Evolutionary conservation across 2,888 invertebrate genomes (phyloP), one percentile per base, ranked within the genome.

Genomic region (Nudaria mundana): DNA sequence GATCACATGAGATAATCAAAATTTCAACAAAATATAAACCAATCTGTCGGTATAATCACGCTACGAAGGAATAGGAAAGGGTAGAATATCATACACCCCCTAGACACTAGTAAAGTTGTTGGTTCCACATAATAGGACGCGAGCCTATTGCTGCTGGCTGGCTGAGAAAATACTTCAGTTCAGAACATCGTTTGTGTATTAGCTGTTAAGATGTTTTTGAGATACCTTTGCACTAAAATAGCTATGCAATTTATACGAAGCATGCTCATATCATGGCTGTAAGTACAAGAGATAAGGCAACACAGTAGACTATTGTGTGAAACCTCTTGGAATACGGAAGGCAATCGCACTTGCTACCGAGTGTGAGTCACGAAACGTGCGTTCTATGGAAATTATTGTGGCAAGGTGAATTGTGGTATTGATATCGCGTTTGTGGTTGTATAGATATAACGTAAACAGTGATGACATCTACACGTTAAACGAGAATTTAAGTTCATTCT

Each of bases 311-410:
- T 11, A 24, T 16, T 7, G 14, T 45, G 44, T 24, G 37, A 22
- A 35, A 47, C 40, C 39, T 37, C 24, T 38, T 30, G 25, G 15
- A 32, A 46, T 16, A 34, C 43, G 37, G 40, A 54, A 51, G 37
- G 28, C 40, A 32, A 33, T 44, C 10, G 30, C 23, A 48, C 51
- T 46, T 43, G 46, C 51, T 47, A 39, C 33, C 10, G 14, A 31
- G 26, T 39, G 37, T 61, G 61, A 58, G 35, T 61, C 62, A 58
- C 41, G 28, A 24, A 37, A 38, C 22, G 22, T 29, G 34, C 30
- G 28, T 43, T 59, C 44, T 42, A 38, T 54, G 40, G 37, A 39
- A 40, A 52, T 47, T 46, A 48, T 47, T 42, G 41, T 45, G 40
- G 41, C 32, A 43, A 41, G 44, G 38, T 38, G 36, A 46, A 30